Evolutionary conservation across 1,140 invertebrate species (phyloP).

Genomic region (Aleiodes sp.): DNA sequence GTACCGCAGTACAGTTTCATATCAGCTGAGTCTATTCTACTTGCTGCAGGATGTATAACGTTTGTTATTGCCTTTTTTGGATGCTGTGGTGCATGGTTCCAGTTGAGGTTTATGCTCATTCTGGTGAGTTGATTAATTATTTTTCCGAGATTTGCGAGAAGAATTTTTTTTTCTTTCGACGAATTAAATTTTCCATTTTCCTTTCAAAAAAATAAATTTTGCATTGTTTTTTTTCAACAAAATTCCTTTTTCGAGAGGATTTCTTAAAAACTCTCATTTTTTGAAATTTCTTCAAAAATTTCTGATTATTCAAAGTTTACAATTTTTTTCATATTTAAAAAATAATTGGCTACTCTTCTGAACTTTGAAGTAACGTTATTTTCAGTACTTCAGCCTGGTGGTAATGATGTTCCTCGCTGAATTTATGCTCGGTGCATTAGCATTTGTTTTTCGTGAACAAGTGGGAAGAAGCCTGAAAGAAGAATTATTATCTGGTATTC

Average conservation of each 20-base stretch:
- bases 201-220: no score
- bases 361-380: conserved; percentile 27
- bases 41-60: conserved; percentile 74
- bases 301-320: no score
- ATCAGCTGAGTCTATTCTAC: conserved; percentile 75
- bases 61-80: conserved; percentile 82
- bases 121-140: conserved; percentile 68
- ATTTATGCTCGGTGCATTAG: conserved; percentile 79
- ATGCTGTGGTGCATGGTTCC: conserved; percentile 84
- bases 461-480: conserved; percentile 72
- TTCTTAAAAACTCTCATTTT: no score
- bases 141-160: no score
- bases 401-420: conserved; percentile 82
- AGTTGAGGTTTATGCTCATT: conserved; percentile 79
- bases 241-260: no score
- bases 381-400: conserved; percentile 86
- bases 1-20: conserved; percentile 76
- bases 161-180: no score
- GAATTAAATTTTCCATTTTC: no score
- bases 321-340: background rate
- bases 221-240: no score
- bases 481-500: conserved; percentile 76
- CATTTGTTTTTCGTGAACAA: conserved; percentile 79
- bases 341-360: background rate
- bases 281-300: no score